These are phyloP conservation scores for Nasonia giraulti DNA, from an alignment of 1,140 invertebrate genomes.

Conservation along the genomic window DNA sequence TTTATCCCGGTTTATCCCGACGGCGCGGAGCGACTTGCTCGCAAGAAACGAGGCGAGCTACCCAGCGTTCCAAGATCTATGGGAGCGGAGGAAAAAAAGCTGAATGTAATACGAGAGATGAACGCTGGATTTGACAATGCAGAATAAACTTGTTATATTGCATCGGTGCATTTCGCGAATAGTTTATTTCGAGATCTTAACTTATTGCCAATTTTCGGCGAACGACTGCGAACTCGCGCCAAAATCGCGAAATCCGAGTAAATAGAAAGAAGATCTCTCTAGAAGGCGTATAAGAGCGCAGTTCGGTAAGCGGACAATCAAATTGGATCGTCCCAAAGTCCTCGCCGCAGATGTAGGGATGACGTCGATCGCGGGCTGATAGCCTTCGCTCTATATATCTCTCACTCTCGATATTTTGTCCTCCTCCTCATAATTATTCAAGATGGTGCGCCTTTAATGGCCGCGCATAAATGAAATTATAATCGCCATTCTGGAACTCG, in stretches of 20 bases:
- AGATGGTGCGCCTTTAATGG: slow-evolving; percentile 15
- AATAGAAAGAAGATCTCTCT: neutral
- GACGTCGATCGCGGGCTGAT: slow-evolving; percentile 14
- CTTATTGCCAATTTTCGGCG: neutral
- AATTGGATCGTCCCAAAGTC: slow-evolving; percentile 45
- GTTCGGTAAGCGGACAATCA: slow-evolving; percentile 63
- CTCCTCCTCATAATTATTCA: slow-evolving; percentile 38
- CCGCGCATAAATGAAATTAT: slow-evolving; percentile 45
- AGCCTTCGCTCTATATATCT: neutral
- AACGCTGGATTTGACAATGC: neutral
- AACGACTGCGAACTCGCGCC: neutral
- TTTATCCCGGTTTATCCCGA: slow-evolving; percentile 75
- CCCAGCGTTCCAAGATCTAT: slow-evolving; percentile 3
- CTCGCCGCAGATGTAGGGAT: neutral
- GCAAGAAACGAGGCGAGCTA: neutral
- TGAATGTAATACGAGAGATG: slow-evolving; percentile 49
- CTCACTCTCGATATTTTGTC: neutral
- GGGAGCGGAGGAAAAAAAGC: slow-evolving; percentile 49
- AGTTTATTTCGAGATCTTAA: neutral
- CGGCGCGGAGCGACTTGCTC: neutral
- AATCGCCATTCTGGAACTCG: slow-evolving; percentile 24
- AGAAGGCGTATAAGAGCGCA: slow-evolving; percentile 30
- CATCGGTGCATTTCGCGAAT: no score
- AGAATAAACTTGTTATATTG: no score
- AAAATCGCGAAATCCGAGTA: neutral